These are phyloP conservation scores for Syrista parreyssii DNA, from an alignment of 2,888 invertebrate genomes.

Conservation along the genomic window DNA sequence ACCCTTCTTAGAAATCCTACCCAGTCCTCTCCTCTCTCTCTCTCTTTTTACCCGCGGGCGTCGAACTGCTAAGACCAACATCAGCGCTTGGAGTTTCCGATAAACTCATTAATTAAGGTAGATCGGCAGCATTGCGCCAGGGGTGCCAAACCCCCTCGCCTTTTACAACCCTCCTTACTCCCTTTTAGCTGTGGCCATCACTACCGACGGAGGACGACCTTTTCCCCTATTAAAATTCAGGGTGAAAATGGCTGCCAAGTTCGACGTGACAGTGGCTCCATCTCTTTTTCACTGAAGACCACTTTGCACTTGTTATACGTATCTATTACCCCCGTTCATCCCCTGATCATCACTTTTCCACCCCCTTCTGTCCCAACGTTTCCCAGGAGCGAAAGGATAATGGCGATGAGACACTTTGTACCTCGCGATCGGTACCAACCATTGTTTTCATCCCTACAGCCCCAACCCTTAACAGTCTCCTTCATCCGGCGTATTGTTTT, in stretches of 20 bases:
- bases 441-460: neutral
- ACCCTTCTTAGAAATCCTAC: neutral
- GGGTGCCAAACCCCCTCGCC: neutral
- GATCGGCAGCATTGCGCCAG: constrained; percentile 32
- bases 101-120: constrained; percentile 65
- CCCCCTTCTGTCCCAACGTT: neutral
- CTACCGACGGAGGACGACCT: neutral
- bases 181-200: neutral
- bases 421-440: neutral
- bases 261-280: neutral
- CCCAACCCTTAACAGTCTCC: neutral
- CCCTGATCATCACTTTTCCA: neutral
- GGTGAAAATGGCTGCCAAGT: neutral
- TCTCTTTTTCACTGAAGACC: neutral
- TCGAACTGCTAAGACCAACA: constrained; percentile 47
- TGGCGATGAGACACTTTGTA: neutral
- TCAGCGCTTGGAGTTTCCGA: constrained; percentile 54
- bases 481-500: neutral
- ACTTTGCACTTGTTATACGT: constrained; percentile 2
- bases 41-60: constrained; percentile 19
- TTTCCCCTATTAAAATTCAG: neutral
- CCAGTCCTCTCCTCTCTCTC: neutral
- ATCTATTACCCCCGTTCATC: neutral
- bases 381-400: neutral
- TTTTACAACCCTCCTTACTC: neutral